A percentile compares a stretch with the other conserved stretches of the same genome.
phyloP scores from a whole-genome alignment of 2,888 invertebrate species.

The Ligdia adustata region DNA sequence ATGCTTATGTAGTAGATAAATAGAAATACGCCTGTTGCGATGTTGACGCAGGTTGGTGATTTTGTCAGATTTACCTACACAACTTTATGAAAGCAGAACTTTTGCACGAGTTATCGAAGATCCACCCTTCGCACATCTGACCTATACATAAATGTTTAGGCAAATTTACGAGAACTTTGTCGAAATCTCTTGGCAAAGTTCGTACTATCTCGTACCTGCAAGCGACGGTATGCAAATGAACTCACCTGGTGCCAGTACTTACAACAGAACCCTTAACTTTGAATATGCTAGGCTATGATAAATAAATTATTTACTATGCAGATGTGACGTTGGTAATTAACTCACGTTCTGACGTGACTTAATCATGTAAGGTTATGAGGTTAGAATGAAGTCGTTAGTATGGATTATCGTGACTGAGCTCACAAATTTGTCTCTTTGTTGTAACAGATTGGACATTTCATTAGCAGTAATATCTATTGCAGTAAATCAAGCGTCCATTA shows the following conservation, averaged over 20 bases:
- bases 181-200: slow-evolving; percentile 10
- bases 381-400: not conserved
- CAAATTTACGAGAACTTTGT: slow-evolving; percentile 26
- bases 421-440: too few relatives aligned
- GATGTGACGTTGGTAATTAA: slow-evolving; percentile 1
- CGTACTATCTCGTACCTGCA: slow-evolving; percentile 18
- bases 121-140: slow-evolving; percentile 26
- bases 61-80: slow-evolving; percentile 1
- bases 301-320: slow-evolving; percentile 18
- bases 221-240: slow-evolving; percentile 43
- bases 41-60: too few relatives aligned
- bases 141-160: slow-evolving; percentile 28
- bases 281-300: slow-evolving; percentile 13
- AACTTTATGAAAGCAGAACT: not conserved
- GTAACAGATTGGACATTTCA: too few relatives aligned
- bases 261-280: slow-evolving; percentile 20
- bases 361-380: slow-evolving; percentile 7
- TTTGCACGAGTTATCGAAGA: slow-evolving; percentile 20
- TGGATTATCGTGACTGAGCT: too few relatives aligned
- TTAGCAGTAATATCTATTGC: too few relatives aligned
- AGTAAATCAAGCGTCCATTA: too few relatives aligned
- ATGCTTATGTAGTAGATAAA: too few relatives aligned
- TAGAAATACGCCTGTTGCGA: too few relatives aligned
- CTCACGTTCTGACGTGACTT: slow-evolving; percentile 2
- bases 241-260: slow-evolving; percentile 13